Conservation (phyloP, 2,888 invertebrate species). For the Cotesia congregata region DNA sequence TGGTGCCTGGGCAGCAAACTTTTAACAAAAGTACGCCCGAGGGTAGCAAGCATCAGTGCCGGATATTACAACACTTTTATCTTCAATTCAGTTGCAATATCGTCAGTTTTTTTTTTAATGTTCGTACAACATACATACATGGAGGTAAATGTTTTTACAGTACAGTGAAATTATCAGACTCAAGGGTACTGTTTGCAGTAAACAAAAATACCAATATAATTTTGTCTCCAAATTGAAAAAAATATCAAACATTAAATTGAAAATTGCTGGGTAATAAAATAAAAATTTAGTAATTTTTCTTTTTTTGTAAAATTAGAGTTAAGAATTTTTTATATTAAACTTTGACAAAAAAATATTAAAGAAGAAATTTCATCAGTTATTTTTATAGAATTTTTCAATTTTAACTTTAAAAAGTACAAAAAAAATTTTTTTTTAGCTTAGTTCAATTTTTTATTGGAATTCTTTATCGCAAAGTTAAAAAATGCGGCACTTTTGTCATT, state of each 20-base stretch:
- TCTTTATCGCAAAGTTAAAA: too few relatives aligned
- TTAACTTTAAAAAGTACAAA: too few relatives aligned
- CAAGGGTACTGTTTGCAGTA: background rate
- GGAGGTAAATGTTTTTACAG: background rate
- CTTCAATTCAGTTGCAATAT: constrained; percentile 4
- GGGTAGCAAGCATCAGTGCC: constrained; percentile 5
- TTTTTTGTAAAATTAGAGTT: background rate
- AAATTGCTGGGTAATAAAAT: too few relatives aligned
- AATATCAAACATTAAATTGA: too few relatives aligned
- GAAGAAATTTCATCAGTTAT: too few relatives aligned
- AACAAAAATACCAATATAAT: background rate
- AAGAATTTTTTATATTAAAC: background rate
- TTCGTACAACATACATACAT: background rate
- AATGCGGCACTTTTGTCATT: too few relatives aligned
- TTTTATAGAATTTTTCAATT: too few relatives aligned
- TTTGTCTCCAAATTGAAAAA: background rate
- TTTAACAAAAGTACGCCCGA: constrained; percentile 9
- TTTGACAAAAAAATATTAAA: too few relatives aligned
- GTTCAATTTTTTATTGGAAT: too few relatives aligned
- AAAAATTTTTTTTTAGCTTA: too few relatives aligned
- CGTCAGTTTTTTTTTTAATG: background rate
- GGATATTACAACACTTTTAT: constrained; percentile 18
- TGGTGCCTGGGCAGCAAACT: background rate
- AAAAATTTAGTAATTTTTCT: background rate
- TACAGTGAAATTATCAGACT: background rate